These are phyloP conservation scores for Calliopum simillimum DNA, from an alignment of 2,888 invertebrate species.

Conservation along the genomic window DNA sequence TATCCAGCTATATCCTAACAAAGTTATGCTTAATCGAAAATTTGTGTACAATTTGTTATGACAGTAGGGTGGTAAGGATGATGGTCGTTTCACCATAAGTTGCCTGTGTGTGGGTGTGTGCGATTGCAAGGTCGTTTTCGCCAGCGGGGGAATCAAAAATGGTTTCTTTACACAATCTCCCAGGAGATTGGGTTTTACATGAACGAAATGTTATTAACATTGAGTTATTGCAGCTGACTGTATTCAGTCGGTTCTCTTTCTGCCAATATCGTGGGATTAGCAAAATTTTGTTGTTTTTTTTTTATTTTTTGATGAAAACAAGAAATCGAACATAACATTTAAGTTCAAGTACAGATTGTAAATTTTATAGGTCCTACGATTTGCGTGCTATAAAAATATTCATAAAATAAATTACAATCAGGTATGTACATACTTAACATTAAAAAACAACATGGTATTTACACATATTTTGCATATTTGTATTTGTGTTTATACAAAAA, in stretches of 20 bases:
- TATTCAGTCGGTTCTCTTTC: background rate
- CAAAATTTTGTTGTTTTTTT: background rate
- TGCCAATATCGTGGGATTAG: too few species aligned
- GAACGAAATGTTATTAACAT: background rate
- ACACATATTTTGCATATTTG: too few species aligned
- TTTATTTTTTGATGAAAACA: background rate
- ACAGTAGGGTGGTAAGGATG: background rate
- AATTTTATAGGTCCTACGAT: background rate
- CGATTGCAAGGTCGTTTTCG: background rate
- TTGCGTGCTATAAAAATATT: too few species aligned
- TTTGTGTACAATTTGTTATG: slow-evolving; percentile 25
- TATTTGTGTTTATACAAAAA: too few species aligned
- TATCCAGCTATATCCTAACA: slow-evolving; percentile 8
- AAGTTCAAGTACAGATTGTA: background rate
- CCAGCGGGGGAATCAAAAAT: background rate
- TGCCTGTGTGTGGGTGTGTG: background rate
- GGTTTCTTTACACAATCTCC: background rate
- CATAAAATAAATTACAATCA: too few species aligned
- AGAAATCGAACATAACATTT: background rate
- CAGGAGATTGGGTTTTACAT: slow-evolving; percentile 4
- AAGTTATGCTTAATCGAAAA: slow-evolving; percentile 17
- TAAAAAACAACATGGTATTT: too few species aligned
- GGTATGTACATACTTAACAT: too few species aligned
- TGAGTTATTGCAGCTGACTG: background rate
- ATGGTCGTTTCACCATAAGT: background rate